These are phyloP conservation scores for Brachyrhaphis roseni DNA, from an alignment of 2,797 vertebrate species.

Conservation along the genomic window DNA sequence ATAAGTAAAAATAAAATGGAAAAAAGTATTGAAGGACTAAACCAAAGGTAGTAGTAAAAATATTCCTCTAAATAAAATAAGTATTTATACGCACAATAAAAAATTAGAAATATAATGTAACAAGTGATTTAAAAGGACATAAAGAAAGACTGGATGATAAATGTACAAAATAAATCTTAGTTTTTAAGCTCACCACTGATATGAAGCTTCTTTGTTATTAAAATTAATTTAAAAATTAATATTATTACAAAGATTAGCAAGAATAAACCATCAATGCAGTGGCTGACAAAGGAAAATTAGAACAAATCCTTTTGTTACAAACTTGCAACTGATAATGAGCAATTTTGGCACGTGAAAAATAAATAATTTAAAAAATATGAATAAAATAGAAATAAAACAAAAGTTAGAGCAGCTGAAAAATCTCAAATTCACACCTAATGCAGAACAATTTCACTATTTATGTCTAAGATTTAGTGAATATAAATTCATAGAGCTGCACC, in stretches of 20 bases:
- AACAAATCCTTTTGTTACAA: not conserved
- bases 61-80: not conserved
- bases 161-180: not conserved
- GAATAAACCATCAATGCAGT: not conserved
- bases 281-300: not conserved
- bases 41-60: not conserved
- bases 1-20: no score
- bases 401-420: not conserved
- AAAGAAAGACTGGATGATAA: not conserved
- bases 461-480: not conserved
- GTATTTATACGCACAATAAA: not conserved
- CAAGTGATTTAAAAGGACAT: no score
- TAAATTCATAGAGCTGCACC: slow-evolving; percentile 59
- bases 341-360: not conserved
- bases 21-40: not conserved
- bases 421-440: not conserved
- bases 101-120: not conserved
- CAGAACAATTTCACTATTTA: not conserved
- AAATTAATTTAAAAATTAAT: not conserved
- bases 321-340: not conserved
- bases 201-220: not conserved
- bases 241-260: not conserved
- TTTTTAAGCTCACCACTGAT: not conserved
- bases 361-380: not conserved
- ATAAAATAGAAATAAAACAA: not conserved